Conservation (phyloP, 2,797 vertebrate genomes). For the Acanthopagrus latus region DNA sequence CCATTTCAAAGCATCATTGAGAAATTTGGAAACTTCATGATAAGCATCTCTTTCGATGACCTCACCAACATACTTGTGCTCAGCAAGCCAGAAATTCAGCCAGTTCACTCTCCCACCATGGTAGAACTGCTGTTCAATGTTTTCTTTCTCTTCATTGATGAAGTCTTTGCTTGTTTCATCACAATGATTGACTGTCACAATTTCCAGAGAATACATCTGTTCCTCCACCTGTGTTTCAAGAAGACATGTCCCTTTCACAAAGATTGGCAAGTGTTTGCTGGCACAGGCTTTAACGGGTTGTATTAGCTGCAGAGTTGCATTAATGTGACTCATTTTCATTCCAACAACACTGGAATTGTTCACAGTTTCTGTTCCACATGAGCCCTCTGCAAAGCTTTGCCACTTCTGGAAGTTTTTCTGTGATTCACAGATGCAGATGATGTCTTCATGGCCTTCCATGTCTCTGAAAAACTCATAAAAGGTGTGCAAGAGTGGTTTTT, state of each 20-base stretch:
- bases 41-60: constrained; percentile 84
- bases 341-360: constrained; percentile 84
- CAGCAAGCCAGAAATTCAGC: constrained; percentile 84
- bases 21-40: constrained; percentile 66
- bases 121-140: constrained; percentile 85
- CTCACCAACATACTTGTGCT: constrained; percentile 71
- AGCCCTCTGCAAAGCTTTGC: constrained; percentile 84
- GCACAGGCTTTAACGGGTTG: constrained; percentile 68
- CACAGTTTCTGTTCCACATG: constrained; percentile 79
- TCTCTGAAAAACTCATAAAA: constrained; percentile 89
- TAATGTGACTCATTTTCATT: constrained; percentile 87
- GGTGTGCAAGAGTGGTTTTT: constrained; percentile 86
- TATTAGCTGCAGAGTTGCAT: constrained; percentile 84
- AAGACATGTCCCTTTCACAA: constrained; percentile 76
- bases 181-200: constrained; percentile 86
- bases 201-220: constrained; percentile 86
- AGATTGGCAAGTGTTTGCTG: constrained; percentile 81
- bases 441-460: constrained; percentile 88
- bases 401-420: constrained; percentile 82
- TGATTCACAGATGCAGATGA: constrained; percentile 87
- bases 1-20: constrained; percentile 66
- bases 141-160: constrained; percentile 73
- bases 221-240: constrained; percentile 84
- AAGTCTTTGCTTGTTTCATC: constrained; percentile 76
- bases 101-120: constrained; percentile 81